Evolutionary conservation across 1,140 invertebrate genomes (phyloP), one percentile per base, ranked within the genome.

Genomic region (Tetraneura akinire): DNA sequence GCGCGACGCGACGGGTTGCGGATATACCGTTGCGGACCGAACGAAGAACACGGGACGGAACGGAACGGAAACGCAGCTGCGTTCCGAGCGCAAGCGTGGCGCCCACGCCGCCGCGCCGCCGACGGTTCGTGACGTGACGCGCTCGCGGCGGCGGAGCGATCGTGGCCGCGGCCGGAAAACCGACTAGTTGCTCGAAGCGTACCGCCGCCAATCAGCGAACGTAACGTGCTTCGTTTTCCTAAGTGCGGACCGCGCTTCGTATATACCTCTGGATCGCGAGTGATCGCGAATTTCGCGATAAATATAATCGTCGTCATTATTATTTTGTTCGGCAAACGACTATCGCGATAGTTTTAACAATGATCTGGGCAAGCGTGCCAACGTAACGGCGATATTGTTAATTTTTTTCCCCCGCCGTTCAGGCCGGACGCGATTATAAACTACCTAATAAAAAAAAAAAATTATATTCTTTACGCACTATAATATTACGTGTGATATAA

Each of bases 161-260:
- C 32, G 62, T 16, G 18, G 29, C 62, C 32, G 64, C 37, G 64
- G 11, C 37, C 37, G 64, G 23, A 68, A 68, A 68, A 68, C 64
- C 64, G 64, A 68, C 64, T 13, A 68, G 64, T 68, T 68, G 64
- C 64, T 68, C 64, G n/a, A 42, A 29, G 18, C 32, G 62, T 42
- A 66, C 37, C 29, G 60, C 29, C 29, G 18, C 60, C 14, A 18
- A 6, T 21, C 37, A 62, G 60, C 32, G 64, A 45, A 45, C 64
- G 64, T 42, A 32, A 37, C 37, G 64, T 37, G 3, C 8, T n/a
- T n/a, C n/a, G n/a, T 37, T 37, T 37, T 37, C 8, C 3, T 4
- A 37, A 37, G 32, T 37, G 32, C 32, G 32, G 8, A 37, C 32
- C 64, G 64, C 32, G 62, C n/a, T n/a, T n/a, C n/a, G n/a, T n/a